phyloP scores from a whole-genome alignment of 2,797 vertebrate species.

The Tympanoctomys barrerae region DNA sequence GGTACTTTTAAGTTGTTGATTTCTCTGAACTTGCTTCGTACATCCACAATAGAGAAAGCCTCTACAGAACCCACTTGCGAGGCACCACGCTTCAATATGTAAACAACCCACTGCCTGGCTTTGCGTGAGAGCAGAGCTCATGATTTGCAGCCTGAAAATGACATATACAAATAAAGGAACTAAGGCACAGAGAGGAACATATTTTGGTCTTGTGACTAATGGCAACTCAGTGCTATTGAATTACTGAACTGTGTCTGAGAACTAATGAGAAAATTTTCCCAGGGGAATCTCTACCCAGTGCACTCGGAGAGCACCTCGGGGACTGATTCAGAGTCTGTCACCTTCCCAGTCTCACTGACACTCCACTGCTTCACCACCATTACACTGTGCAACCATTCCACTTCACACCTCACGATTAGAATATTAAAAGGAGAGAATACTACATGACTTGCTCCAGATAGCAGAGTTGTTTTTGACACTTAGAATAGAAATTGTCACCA shows the following conservation, averaged over 20 bases:
- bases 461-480: slow-evolving; percentile 91
- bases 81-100: slow-evolving; percentile 74
- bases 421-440: slow-evolving; percentile 93
- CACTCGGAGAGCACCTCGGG: slow-evolving; percentile 96
- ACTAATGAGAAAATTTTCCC: slow-evolving; percentile 99
- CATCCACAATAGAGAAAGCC: slow-evolving; percentile 68
- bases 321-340: slow-evolving; percentile 96
- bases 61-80: slow-evolving; percentile 65
- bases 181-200: slow-evolving; percentile 90
- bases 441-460: slow-evolving; percentile 86
- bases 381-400: slow-evolving; percentile 96
- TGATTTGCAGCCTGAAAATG: slow-evolving; percentile 87
- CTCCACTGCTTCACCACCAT: slow-evolving; percentile 95
- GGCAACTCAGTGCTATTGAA: slow-evolving; percentile 96
- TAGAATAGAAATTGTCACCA: slow-evolving; percentile 91
- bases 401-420: slow-evolving; percentile 99
- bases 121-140: slow-evolving; percentile 83
- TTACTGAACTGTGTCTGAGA: slow-evolving; percentile 98
- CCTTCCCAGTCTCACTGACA: slow-evolving; percentile 95
- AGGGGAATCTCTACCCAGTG: slow-evolving; percentile 97
- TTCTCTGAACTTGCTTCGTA: slow-evolving; percentile 75
- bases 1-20: slow-evolving; percentile 59
- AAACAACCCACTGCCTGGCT: slow-evolving; percentile 85
- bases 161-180: slow-evolving; percentile 90
- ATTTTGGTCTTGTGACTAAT: slow-evolving; percentile 94